Evolutionary conservation across 2,113 vertebrate species (phyloP), one percentile per base, ranked within the genome.

Genomic region (Redunca redunca): DNA sequence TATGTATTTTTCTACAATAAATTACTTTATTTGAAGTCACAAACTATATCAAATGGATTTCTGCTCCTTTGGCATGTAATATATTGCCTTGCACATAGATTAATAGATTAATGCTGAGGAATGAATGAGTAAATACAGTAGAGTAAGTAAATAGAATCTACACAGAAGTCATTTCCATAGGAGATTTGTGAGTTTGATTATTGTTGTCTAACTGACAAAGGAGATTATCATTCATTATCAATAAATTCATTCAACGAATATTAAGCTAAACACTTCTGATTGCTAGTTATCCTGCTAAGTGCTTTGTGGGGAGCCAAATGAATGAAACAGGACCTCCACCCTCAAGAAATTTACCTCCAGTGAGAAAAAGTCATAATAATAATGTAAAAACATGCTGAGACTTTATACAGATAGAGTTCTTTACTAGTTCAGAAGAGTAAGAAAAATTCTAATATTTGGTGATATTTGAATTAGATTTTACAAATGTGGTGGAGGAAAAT

Each of bases 21-120:
- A 92, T 90, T 86, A 81, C 58, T 85, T 96, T 62, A 88, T 67
- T 95, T 95, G 67, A 91, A 95, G 89, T 96, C 53, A 89, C 71
- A 33, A 92, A 77, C 58, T 91, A 19, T 88, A 71, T 91, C 57
- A 87, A 88, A 77, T 93, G 46, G 30, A 92, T 93, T 87, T 97
- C 16, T 93, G 40, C 74, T 94, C 62, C n/a, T 82, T 78, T 67
- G 46, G 30, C 28, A 43, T 19, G 23, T 67, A n/a, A 28, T 50
- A 12, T 52, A 43, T 94, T 92, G 33, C 55, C 33, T 85, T 84
- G 43, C 26, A 84, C 55, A 57, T 64, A 81, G 55, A 92, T 80
- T 91, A 95, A 36, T 96, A 77, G 67, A 8, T 92, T 92, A 90
- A 58, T 17, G 2, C 36, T 81, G 26, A 95, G 60, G 26, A 89